Conservation (phyloP, 1,140 invertebrate species). For the Aricia agestis region DNA sequence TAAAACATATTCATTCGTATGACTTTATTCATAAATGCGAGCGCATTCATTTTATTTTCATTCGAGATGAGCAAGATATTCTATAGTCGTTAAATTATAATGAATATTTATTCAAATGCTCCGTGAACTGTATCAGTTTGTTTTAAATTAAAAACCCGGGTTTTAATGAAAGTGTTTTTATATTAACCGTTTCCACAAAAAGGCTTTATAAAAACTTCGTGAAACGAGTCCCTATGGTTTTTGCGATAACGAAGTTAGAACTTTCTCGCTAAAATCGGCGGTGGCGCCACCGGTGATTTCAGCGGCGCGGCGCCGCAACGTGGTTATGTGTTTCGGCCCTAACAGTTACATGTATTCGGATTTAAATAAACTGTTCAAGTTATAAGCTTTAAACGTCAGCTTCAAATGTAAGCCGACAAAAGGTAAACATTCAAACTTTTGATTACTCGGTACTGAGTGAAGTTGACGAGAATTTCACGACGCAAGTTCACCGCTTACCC, state of each 20-base stretch:
- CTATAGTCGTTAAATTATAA: background rate
- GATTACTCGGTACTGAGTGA: background rate
- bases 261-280: too few relatives aligned
- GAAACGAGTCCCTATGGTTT: too few relatives aligned
- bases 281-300: too few relatives aligned
- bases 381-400: background rate
- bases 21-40: background rate
- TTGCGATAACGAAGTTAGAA: background rate
- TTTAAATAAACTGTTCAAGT: background rate
- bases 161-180: background rate
- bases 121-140: background rate
- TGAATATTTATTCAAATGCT: background rate
- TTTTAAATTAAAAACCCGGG: background rate
- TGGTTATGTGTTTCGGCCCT: too few relatives aligned
- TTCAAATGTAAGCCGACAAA: background rate
- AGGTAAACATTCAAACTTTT: background rate
- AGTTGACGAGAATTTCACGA: constrained; percentile 14
- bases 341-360: background rate
- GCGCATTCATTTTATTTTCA: background rate
- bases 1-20: background rate
- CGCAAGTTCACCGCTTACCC: background rate
- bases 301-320: too few relatives aligned
- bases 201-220: background rate
- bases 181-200: background rate
- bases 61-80: background rate